These are phyloP conservation scores for Patiria pectinifera DNA, from an alignment of 53 echinoderm and acorn worm genomes.

Conservation along the genomic window DNA sequence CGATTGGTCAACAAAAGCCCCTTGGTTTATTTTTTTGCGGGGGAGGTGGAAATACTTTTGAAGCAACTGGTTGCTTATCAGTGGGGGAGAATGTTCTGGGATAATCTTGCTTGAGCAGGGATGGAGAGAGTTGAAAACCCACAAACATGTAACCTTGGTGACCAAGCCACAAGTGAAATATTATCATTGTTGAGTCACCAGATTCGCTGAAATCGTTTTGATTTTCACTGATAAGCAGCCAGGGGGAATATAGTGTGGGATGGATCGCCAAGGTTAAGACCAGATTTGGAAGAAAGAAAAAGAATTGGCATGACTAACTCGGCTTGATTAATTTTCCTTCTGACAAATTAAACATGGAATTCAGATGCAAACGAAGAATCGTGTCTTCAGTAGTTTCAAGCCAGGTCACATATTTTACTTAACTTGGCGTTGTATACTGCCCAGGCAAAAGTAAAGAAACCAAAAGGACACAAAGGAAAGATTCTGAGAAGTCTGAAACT, in stretches of 20 bases:
- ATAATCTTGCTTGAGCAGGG: neutral
- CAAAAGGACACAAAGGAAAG: too few relatives aligned
- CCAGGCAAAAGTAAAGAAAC: too few relatives aligned
- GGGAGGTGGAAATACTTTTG: neutral
- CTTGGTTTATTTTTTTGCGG: neutral
- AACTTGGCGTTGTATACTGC: too few relatives aligned
- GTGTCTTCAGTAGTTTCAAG: neutral
- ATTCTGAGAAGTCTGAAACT: too few relatives aligned
- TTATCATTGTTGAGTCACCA: neutral
- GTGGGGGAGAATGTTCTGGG: neutral
- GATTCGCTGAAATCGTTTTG: neutral
- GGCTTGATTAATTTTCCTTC: neutral
- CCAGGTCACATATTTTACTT: too few relatives aligned
- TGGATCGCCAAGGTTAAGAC: neutral
- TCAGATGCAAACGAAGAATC: neutral
- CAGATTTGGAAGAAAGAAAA: neutral
- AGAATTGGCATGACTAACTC: neutral
- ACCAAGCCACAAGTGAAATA: neutral
- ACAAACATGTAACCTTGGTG: neutral
- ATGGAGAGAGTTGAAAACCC: neutral
- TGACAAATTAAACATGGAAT: neutral
- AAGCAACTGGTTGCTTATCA: neutral
- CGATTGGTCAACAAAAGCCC: neutral
- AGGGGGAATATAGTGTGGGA: neutral
- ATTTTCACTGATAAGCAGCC: neutral